Evolutionary conservation across 1,140 invertebrate species (phyloP).

Genomic region (Diabrotica virgifera): DNA sequence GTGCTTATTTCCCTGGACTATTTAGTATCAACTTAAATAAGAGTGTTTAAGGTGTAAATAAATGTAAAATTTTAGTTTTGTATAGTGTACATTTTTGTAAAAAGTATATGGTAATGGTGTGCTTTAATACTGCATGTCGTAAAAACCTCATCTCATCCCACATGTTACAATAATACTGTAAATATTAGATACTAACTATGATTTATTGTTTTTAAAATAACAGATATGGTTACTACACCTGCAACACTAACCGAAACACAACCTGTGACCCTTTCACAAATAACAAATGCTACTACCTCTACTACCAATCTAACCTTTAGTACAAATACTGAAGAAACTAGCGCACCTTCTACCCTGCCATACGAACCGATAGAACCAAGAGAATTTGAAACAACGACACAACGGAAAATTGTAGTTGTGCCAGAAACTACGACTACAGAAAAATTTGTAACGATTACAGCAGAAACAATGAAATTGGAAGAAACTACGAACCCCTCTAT

Average conservation of each 20-base stretch:
- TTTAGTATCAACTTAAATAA: too few relatives aligned
- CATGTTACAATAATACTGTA: constrained; percentile 25
- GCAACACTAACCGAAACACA: constrained; percentile 48
- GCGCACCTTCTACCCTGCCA: constrained; percentile 4
- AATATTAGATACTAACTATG: constrained; percentile 35
- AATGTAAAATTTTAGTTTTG: too few relatives aligned
- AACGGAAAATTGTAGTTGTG: neutral
- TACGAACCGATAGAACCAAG: neutral
- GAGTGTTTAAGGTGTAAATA: too few relatives aligned
- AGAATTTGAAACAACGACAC: neutral
- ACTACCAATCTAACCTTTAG: constrained; percentile 39
- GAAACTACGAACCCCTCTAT: neutral
- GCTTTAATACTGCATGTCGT: constrained; percentile 29
- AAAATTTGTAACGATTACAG: neutral
- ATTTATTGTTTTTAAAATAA: constrained; percentile 46
- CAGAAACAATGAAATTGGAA: constrained; percentile 3
- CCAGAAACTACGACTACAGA: constrained; percentile 8
- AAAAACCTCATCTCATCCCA: constrained; percentile 19
- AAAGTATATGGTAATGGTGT: constrained; percentile 4
- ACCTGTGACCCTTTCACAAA: constrained; percentile 41
- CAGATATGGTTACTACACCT: constrained; percentile 47
- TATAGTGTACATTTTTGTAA: constrained; percentile 1
- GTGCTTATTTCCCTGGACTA: too few relatives aligned
- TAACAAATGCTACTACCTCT: constrained; percentile 39
- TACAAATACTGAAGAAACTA: constrained; percentile 22